These are phyloP conservation scores for Aurelia aurita complex sp. Pacific DNA, from an alignment of 30 jellyfish, hydroid and myxozoan species.

Conservation along the genomic window DNA sequence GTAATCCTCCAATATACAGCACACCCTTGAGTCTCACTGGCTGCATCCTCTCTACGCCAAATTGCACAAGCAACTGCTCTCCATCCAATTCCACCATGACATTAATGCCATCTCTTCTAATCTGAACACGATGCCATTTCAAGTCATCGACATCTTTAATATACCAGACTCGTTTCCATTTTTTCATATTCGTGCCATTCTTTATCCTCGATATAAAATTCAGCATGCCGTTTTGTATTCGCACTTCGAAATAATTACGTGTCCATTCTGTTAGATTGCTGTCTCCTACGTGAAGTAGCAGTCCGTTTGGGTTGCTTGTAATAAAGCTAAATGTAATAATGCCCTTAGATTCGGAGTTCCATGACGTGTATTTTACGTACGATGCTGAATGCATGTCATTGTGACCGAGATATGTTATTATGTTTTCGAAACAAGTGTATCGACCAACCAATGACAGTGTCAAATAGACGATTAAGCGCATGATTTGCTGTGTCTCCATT, in stretches of 20 bases:
- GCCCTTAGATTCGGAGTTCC: slow-evolving; percentile 60
- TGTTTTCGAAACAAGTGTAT: slow-evolving; percentile 15
- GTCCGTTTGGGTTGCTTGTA: slow-evolving; percentile 64
- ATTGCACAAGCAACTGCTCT: slow-evolving; percentile 22
- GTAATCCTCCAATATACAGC: slow-evolving; percentile 44
- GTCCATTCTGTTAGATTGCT: slow-evolving; percentile 61
- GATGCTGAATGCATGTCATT: slow-evolving; percentile 14
- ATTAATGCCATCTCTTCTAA: slow-evolving; percentile 37
- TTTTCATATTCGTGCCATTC: slow-evolving; percentile 33
- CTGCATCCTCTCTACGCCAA: slow-evolving; percentile 34
- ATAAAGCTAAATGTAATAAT: slow-evolving; percentile 37
- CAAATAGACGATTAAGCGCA: not conserved
- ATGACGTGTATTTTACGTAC: slow-evolving; percentile 39
- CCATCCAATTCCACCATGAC: slow-evolving; percentile 33
- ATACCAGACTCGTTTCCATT: slow-evolving; percentile 63
- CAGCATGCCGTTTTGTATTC: slow-evolving; percentile 51
- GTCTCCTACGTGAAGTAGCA: slow-evolving; percentile 72
- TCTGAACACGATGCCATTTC: slow-evolving; percentile 39
- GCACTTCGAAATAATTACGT: slow-evolving; percentile 39
- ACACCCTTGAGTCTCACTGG: slow-evolving; percentile 43
- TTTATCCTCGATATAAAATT: slow-evolving; percentile 54
- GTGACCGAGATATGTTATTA: slow-evolving; percentile 49
- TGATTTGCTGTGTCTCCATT: not conserved
- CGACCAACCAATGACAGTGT: not conserved
- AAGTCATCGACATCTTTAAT: slow-evolving; percentile 56